phyloP scores from a whole-genome alignment of 2,888 invertebrate genomes.

The Thymelicus sylvestris region DNA sequence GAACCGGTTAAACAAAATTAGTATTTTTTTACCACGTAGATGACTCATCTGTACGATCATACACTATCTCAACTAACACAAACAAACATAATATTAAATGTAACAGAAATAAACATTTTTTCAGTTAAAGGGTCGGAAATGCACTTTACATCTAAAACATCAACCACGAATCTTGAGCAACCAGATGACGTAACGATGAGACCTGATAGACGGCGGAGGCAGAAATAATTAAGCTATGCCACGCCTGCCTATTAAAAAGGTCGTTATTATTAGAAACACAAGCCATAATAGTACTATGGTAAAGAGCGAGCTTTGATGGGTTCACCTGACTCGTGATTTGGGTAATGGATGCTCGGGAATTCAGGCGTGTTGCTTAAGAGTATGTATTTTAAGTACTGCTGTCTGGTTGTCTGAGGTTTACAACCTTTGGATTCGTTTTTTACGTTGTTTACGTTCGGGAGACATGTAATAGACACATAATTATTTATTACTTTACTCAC shows the following conservation, averaged over 20 bases:
- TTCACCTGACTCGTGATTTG: conserved; percentile 33
- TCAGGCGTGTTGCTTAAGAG: conserved; percentile 15
- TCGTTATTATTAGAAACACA: conserved; percentile 44
- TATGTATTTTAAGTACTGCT: background rate
- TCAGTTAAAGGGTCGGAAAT: conserved; percentile 14
- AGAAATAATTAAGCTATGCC: conserved; percentile 44
- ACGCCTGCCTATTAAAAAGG: conserved; percentile 53
- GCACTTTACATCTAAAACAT: conserved; percentile 19
- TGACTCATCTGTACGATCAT: too few species aligned
- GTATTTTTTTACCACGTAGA: too few species aligned
- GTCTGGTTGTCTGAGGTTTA: background rate
- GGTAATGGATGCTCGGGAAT: conserved; percentile 31
- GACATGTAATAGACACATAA: background rate
- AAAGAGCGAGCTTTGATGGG: conserved; percentile 32
- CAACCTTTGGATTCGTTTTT: conserved; percentile 3
- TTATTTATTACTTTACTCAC: too few species aligned
- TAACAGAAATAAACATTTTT: background rate
- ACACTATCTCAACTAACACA: too few species aligned
- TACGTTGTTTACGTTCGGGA: background rate
- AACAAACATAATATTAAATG: background rate
- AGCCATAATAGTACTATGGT: conserved; percentile 36
- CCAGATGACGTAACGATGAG: conserved; percentile 47
- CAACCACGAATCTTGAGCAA: conserved; percentile 34
- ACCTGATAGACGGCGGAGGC: conserved; percentile 49
- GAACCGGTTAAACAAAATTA: too few species aligned